Evolutionary conservation across 2,888 invertebrate genomes (phyloP), one percentile per base, ranked within the genome.

Genomic region (Philopedon plagiatum): DNA sequence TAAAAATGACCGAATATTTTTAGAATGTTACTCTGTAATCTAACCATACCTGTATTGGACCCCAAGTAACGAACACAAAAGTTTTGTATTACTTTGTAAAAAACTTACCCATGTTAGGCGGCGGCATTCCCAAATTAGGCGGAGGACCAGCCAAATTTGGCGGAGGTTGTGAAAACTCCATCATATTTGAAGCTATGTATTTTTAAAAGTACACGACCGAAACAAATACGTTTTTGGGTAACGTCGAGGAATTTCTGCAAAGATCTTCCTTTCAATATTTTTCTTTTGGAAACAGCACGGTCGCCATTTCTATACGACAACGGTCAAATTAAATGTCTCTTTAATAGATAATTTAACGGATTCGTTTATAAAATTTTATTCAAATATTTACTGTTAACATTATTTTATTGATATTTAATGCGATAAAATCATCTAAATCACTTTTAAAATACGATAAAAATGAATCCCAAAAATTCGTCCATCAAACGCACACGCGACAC

Each of bases 81-180:
- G 2, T 37, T 37, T 37, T 13, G 13, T 11, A 37, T 7, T 8
- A 41, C 18, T 5, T 9, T 58, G 15, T 5, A 44, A 23, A 26
- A 26, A 26, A 29, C 51, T 54, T 54, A 67, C 64, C 62, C 49
- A 63, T 66, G 56, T 74, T 79, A n/a, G 78, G 77, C 26, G 84
- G 83, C 23, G 81, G 87, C 41, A 87, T 83, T 1, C 85, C 84
- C 84, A 88, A 83, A 77, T 86, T 87, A 23, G 83, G 83, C 26
- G 83, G 82, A 29, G 83, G 87, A 60, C 87, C 84, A 1, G 86
- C 83, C 85, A 88, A 81, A 76, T 87, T 87, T 8, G 87, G 87
- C 54, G 88, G 85, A 34, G 83, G 84, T 75, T 83, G 84, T 54
- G 83, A 83, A 71, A 85, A 85, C 57, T 85, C 85, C 85, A 85